These are phyloP conservation scores for Eutrigla gurnardus DNA, from an alignment of 2,797 vertebrate genomes.

Conservation along the genomic window DNA sequence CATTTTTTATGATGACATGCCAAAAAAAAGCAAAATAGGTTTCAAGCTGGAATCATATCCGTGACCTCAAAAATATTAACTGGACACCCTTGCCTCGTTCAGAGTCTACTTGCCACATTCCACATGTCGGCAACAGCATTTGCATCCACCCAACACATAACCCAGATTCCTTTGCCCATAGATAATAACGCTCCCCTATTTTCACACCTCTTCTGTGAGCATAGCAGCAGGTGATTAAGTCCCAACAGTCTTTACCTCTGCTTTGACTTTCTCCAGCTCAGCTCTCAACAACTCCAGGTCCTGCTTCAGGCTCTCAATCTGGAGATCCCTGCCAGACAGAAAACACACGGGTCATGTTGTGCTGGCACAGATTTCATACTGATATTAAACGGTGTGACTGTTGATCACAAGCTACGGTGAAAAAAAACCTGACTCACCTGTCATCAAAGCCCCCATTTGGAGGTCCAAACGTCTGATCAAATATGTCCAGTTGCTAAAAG, in stretches of 20 bases:
- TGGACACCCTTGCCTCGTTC: slow-evolving; percentile 30
- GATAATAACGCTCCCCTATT: slow-evolving; percentile 28
- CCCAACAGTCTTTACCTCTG: slow-evolving; percentile 84
- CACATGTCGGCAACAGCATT: slow-evolving; percentile 63
- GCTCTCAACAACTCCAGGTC: slow-evolving; percentile 89
- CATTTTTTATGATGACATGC: neutral
- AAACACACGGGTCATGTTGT: slow-evolving; percentile 20
- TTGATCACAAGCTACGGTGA: neutral
- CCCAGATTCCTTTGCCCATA: slow-evolving; percentile 62
- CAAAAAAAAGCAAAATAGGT: neutral
- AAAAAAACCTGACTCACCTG: slow-evolving; percentile 75
- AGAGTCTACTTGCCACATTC: slow-evolving; percentile 73
- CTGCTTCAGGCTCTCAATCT: slow-evolving; percentile 91
- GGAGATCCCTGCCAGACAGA: slow-evolving; percentile 87
- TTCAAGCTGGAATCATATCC: neutral
- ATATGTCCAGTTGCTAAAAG: slow-evolving; percentile 86
- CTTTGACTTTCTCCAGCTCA: slow-evolving; percentile 93
- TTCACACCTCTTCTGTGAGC: slow-evolving; percentile 5
- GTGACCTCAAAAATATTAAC: slow-evolving; percentile 17
- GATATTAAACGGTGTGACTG: neutral
- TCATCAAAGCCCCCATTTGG: slow-evolving; percentile 93
- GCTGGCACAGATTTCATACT: neutral
- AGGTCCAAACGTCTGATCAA: slow-evolving; percentile 94
- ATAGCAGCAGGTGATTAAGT: slow-evolving; percentile 5
- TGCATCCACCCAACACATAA: slow-evolving; percentile 66